Percentiles rank a stretch among this genome's conserved stretches.
phyloP scores from a whole-genome alignment of 2,888 invertebrate species.

The Mechanitis mazaeus region DNA sequence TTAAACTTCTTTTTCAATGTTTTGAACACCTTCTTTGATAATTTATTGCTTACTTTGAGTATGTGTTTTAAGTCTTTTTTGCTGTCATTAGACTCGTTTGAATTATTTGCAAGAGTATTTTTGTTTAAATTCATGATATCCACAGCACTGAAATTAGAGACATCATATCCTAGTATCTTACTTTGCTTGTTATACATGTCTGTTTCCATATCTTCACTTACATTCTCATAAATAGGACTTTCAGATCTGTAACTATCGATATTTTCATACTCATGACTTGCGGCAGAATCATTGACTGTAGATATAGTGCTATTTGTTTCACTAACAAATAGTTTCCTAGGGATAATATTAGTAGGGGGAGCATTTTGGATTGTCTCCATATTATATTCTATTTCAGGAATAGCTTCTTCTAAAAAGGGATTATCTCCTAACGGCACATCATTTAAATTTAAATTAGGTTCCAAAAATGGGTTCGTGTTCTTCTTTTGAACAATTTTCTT shows the following conservation, averaged over 20 bases:
- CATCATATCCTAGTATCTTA: slow-evolving; percentile 67
- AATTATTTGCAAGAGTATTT: slow-evolving; percentile 42
- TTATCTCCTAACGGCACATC: slow-evolving; percentile 39
- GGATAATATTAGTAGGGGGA: slow-evolving; percentile 42
- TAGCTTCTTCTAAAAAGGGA: slow-evolving; percentile 49
- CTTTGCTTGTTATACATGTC: slow-evolving; percentile 64
- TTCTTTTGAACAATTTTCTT: slow-evolving; percentile 52
- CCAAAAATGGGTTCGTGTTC: slow-evolving; percentile 68
- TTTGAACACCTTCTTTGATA: slow-evolving; percentile 66
- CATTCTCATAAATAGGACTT: slow-evolving; percentile 64
- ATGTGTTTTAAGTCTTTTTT: slow-evolving; percentile 58
- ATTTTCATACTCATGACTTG: slow-evolving; percentile 61
- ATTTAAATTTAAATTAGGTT: slow-evolving; percentile 46
- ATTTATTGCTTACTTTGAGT: slow-evolving; percentile 58
- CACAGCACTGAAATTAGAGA: slow-evolving; percentile 60
- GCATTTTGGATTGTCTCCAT: slow-evolving; percentile 38
- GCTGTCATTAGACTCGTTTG: slow-evolving; percentile 57
- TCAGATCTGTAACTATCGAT: slow-evolving; percentile 56
- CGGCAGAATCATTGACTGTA: slow-evolving; percentile 58
- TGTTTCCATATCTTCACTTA: slow-evolving; percentile 41
- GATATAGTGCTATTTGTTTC: slow-evolving; percentile 68
- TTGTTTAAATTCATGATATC: slow-evolving; percentile 69
- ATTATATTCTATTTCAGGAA: slow-evolving; percentile 53
- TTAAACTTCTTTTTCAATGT: slow-evolving; percentile 67
- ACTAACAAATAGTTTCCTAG: slow-evolving; percentile 55